phyloP scores from a whole-genome alignment of 2,888 invertebrate genomes.

The Mimachlamys varia region DNA sequence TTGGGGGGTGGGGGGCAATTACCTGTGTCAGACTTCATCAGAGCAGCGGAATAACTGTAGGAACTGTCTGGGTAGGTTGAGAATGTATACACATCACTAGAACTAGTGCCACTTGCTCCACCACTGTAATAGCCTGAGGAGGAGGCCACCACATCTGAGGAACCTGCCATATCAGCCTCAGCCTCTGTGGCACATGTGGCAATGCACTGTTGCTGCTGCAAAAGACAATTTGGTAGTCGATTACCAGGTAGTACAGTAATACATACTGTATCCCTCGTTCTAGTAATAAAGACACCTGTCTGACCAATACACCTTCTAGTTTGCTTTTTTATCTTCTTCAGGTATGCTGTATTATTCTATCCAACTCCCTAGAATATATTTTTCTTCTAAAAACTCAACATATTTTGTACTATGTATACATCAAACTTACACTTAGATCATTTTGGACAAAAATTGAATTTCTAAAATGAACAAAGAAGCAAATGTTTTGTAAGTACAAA shows the following conservation, averaged over 20 bases:
- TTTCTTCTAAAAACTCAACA: no score
- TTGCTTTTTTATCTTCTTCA: no score
- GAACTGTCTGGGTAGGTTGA: slow-evolving; percentile 51
- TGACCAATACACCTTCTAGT: no score
- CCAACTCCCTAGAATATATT: no score
- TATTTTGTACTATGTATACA: no score
- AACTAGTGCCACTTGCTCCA: slow-evolving; percentile 42
- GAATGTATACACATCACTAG: slow-evolving; percentile 45
- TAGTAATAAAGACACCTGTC: no score
- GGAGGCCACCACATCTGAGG: slow-evolving; percentile 54
- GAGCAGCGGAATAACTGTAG: slow-evolving; percentile 69
- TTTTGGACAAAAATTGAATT: no score
- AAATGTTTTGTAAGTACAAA: no score
- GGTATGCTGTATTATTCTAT: no score
- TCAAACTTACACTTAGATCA: no score
- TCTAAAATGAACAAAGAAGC: no score
- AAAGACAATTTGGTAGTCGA: neutral
- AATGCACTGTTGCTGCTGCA: neutral
- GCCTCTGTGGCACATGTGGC: slow-evolving; percentile 6
- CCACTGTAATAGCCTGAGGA: slow-evolving; percentile 53
- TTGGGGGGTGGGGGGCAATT: slow-evolving; percentile 24
- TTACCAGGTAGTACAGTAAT: no score
- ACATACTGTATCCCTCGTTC: neutral
- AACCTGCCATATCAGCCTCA: neutral
- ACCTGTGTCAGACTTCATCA: slow-evolving; percentile 82